Base-by-base conservation (phyloP, 2,888 invertebrate species). In the Andrena minutula region DNA sequence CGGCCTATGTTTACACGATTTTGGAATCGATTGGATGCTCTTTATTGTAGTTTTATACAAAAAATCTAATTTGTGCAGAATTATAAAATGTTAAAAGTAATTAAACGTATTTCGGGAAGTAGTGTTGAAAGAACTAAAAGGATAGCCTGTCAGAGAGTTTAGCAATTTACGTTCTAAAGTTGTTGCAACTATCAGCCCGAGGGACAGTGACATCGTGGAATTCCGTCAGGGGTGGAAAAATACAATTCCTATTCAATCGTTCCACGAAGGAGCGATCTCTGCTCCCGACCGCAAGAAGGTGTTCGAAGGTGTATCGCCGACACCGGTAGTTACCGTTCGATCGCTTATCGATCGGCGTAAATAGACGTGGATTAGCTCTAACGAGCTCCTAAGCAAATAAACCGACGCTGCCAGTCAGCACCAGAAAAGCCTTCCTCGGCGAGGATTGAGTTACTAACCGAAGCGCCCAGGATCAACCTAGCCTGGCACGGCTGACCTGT, bases 391-490 rank as follows among this genome's bases (percentile, higher is more conserved):
- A 83, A 79, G 82, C 70, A 89, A 89, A 88, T 88, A 83, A 86
- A 76, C 70, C 76, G 72, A 72, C 65, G 53, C 63, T 79, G 72
- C 35, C 56, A 35, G 71, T 60, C 68, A 71, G 70, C 80, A 63
- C 75, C 74, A 72, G 66, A 71, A 68, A 85, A 87, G 79, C 75
- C 61, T 80, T 64, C 69, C 69, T 72, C 66, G 61, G 61, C 30
- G 64, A 74, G 65, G 82, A 89, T 84, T 85, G 82, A 86, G 80
- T 85, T 85, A 86, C 86, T 84, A 84, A 82, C 81, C 49, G 83
- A 82, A 77, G 78, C 41, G 41, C 73, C 79, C 70, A 69, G 76
- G 72, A 75, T 74, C 58, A 74, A 73, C 68, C 32, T 72, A 53
- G 47, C 63, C 65, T 35, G 51, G 41, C 65, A 56, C n/a, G 60